Evolutionary conservation across 2,797 vertebrate species (phyloP), one percentile per base, ranked within the genome.

Genomic region (Sebastes glaucus): DNA sequence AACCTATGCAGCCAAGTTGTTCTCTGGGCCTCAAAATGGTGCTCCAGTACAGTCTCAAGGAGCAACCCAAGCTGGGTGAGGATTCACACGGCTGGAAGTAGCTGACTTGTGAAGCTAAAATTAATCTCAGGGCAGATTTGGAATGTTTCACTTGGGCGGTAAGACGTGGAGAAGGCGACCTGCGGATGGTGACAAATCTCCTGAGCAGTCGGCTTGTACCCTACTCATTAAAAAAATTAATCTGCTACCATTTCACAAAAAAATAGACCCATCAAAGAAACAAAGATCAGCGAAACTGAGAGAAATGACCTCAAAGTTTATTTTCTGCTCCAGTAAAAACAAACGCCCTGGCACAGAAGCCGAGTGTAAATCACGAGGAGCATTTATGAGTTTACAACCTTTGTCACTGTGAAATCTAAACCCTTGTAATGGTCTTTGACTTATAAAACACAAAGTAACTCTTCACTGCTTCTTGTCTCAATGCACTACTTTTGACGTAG

Each of bases 21-120:
- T 84, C 61, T 68, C 13, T 3, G 42, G 73, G 20, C 30, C 64
- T 84, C 35, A 42, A 76, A 82, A 77, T 78, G 81, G 61, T 25
- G 20, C 66, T 32, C 32, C 7, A 3, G 71, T 28, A 60, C 11
- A n/a, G 67, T 61, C 65, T 83, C 46, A 61, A 72, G 53, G 70
- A 68, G 90, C 87, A 89, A 90, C 82, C 76, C 82, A 85, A 93
- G 88, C 78, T 30, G 59, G 66, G 57, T 38, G 38, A 42, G 91
- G 88, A 86, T 93, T 90, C 80, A 81, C 89, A 70, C 86, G 67
- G 77, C 78, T 92, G 87, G 79, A 93, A 91, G 92, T 77, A 91
- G 93, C 91, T 93, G 95, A 95, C 88, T 94, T 95, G 93, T 91
- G 89, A 94, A 90, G 94, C 95, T 96, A 96, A 95, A 96, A 95